phyloP scores from a whole-genome alignment of 2,113 vertebrate genomes.

The Amblyornis subalaris region DNA sequence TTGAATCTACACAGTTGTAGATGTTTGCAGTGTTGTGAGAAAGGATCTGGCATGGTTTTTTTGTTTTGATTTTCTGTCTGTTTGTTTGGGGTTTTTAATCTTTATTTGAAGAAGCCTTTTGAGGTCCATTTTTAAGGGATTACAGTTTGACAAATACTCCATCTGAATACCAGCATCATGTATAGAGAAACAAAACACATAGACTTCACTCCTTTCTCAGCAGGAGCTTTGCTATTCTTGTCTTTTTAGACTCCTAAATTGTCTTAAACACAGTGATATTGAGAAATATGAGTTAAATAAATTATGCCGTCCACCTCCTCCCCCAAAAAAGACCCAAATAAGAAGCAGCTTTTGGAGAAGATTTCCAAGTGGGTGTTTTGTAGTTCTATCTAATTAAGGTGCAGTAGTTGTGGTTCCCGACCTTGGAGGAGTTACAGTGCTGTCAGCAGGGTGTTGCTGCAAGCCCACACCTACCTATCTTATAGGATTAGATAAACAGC shows the following conservation, averaged over 20 bases:
- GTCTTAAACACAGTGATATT: neutral
- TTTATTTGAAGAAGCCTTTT: neutral
- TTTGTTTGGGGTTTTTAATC: neutral
- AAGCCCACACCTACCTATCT: neutral
- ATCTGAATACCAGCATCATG: neutral
- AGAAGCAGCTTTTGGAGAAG: neutral
- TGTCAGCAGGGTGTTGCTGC: neutral
- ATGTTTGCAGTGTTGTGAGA: neutral
- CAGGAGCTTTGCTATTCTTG: neutral
- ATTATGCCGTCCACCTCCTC: neutral
- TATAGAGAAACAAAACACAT: neutral
- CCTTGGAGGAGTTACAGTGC: neutral
- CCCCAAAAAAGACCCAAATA: neutral
- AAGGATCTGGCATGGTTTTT: neutral
- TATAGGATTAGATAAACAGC: constrained; percentile 8
- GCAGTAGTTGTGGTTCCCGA: neutral
- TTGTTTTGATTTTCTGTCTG: neutral
- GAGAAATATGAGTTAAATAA: neutral
- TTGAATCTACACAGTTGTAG: neutral
- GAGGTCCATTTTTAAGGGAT: neutral
- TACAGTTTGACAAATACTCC: neutral
- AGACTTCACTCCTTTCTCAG: neutral
- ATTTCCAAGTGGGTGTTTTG: neutral
- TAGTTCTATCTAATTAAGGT: neutral
- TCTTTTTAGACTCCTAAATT: neutral